phyloP scores from a whole-genome alignment of 2,113 vertebrate species.

The Carettochelys insculpta region DNA sequence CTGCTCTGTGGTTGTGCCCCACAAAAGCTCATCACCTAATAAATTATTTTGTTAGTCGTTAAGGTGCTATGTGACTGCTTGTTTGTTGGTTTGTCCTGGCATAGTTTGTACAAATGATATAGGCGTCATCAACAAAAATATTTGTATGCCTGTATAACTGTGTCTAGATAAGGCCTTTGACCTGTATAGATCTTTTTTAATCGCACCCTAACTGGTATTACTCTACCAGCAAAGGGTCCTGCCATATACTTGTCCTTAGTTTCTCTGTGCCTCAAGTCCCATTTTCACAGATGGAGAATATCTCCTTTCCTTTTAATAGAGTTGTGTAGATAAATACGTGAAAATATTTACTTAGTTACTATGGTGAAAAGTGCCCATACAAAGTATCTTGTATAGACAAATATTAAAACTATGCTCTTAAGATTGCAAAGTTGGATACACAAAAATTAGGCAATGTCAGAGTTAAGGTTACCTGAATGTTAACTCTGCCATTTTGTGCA shows the following conservation, averaged over 20 bases:
- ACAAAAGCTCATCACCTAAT: too few species aligned
- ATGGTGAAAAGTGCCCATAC: not conserved
- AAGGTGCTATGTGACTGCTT: too few species aligned
- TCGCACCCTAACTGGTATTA: not conserved
- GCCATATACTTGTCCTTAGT: not conserved
- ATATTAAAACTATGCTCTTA: not conserved
- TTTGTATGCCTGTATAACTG: not conserved
- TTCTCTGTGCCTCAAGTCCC: not conserved
- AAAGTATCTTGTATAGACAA: not conserved
- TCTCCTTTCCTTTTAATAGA: not conserved
- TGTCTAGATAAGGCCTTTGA: not conserved
- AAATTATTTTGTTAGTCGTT: too few species aligned
- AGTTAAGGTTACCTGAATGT: not conserved
- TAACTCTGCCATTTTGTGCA: not conserved
- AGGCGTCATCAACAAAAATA: not conserved
- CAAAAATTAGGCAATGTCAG: not conserved
- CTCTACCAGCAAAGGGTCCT: not conserved
- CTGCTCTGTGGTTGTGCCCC: too few species aligned
- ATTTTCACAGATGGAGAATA: not conserved
- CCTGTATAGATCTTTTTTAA: not conserved
- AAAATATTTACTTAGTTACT: not conserved
- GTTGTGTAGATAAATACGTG: not conserved
- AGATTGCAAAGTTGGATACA: not conserved
- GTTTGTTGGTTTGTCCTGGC: too few species aligned
- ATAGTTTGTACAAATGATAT: not conserved